Percentiles rank a stretch among this genome's conserved stretches.
Conservation (phyloP, 2,113 vertebrate species). For the Nibea albiflora region DNA sequence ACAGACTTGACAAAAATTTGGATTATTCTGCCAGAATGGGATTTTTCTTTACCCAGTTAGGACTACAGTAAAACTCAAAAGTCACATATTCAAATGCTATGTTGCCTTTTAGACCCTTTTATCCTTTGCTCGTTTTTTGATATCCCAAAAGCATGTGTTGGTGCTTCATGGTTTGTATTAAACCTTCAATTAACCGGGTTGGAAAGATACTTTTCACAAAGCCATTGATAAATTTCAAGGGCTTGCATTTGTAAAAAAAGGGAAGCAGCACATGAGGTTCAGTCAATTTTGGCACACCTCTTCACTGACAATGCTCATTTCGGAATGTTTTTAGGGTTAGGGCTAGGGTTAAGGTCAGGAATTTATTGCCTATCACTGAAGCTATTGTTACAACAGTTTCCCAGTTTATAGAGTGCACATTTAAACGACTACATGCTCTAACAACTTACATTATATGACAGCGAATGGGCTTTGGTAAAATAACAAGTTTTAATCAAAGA, state of each 20-base stretch:
- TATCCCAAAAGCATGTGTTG: slow-evolving; percentile 38
- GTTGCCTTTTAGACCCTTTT: slow-evolving; percentile 31
- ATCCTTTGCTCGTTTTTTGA: slow-evolving; percentile 36
- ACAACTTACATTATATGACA: slow-evolving; percentile 13
- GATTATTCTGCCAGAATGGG: slow-evolving; percentile 35
- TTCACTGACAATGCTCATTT: slow-evolving; percentile 45
- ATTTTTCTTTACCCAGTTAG: slow-evolving; percentile 2
- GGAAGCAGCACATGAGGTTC: background rate
- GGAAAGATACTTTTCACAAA: slow-evolving; percentile 36
- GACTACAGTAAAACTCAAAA: slow-evolving; percentile 14
- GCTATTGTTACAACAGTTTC: slow-evolving; percentile 25
- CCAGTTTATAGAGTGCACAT: slow-evolving; percentile 10
- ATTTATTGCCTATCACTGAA: slow-evolving; percentile 12
- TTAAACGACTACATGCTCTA: slow-evolving; percentile 1
- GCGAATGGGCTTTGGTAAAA: background rate
- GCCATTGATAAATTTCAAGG: slow-evolving; percentile 36
- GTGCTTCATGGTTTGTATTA: slow-evolving; percentile 44
- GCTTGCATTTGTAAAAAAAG: slow-evolving; percentile 26
- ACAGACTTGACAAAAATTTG: slow-evolving; percentile 28
- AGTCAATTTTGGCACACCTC: slow-evolving; percentile 38
- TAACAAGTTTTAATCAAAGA: slow-evolving; percentile 19
- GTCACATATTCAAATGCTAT: slow-evolving; percentile 10
- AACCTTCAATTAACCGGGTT: slow-evolving; percentile 53
- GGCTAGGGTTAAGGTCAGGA: slow-evolving; percentile 37
- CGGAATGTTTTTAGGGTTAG: slow-evolving; percentile 2